A percentile compares a stretch with the other conserved stretches of the same genome.
phyloP scores from a whole-genome alignment of 2,888 invertebrate species.

The Apodemia zela region DNA sequence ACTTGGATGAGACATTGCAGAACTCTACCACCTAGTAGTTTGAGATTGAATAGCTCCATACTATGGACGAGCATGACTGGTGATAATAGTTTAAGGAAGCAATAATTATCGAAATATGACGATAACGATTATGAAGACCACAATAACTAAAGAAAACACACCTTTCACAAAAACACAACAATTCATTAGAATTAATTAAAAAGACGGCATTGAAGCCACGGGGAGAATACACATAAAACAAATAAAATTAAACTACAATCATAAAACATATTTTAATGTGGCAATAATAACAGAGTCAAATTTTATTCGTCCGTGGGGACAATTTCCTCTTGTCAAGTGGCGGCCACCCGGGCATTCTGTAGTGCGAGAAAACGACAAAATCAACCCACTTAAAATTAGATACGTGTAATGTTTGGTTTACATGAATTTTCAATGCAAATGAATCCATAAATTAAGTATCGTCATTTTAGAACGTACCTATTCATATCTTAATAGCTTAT shows the following conservation, averaged over 20 bases:
- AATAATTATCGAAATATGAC: background rate
- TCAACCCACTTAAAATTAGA: slow-evolving; percentile 72
- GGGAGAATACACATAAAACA: background rate
- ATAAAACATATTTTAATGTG: slow-evolving; percentile 66
- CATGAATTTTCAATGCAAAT: slow-evolving; percentile 40
- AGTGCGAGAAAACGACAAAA: slow-evolving; percentile 72
- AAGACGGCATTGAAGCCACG: slow-evolving; percentile 21
- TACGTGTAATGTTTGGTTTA: slow-evolving; percentile 46
- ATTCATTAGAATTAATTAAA: background rate
- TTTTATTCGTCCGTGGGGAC: slow-evolving; percentile 71
- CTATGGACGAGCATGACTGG: background rate
- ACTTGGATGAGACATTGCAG: too few relatives aligned
- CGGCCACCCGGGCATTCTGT: slow-evolving; percentile 71
- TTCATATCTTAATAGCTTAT: too few relatives aligned
- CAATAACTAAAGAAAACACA: background rate
- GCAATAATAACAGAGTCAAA: slow-evolving; percentile 62
- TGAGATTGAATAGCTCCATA: too few relatives aligned
- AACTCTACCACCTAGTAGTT: too few relatives aligned
- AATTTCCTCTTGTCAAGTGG: slow-evolving; percentile 72
- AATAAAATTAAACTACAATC: slow-evolving; percentile 42
- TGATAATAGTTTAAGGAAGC: background rate
- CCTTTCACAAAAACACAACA: background rate
- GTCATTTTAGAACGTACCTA: too few relatives aligned
- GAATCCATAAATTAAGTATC: background rate
- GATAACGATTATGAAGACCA: background rate